Evolutionary conservation across 2,888 invertebrate species (phyloP), one percentile per base, ranked within the genome.

Genomic region (Thecocarcelia acutangulata): DNA sequence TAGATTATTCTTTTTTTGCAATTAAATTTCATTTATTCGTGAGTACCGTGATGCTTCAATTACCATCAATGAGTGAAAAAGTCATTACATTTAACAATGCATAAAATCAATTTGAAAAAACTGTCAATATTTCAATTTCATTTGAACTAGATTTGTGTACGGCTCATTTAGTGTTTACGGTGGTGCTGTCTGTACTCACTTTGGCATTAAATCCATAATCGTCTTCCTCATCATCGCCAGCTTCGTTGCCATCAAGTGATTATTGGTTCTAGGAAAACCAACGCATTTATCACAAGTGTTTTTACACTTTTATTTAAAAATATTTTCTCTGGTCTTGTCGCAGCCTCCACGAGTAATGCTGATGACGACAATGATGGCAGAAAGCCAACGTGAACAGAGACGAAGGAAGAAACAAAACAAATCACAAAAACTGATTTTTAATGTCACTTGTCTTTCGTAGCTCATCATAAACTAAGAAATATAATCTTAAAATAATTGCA

Each of bases 401-500:
- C 17, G 21, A 40, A 40, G 6, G 9, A 40, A n/a, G 48, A 21
- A 73, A 33, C 33, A 28, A 44, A 61, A 42, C n/a, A 69, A 72
- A 28, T 19, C 9, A 33, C 13, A 63, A 46, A 59, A 21, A 59
- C 72, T 56, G 13, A 74, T 74, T 80, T 74, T 80, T 64, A 79
- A 80, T 80, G 76, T 80, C 80, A 80, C 72, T 66, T 80, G 80
- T 80, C 80, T 76, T 72, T 80, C 52, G 76, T 56, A 66, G 58
- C 70, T 70, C 66, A 76, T 68, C 80, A 80, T 66, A 70, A 59
- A 70, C 59, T 46, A 52, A 72, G 76, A 76, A 80, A 80, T 80
- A 61, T 76, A 80, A 80, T 80, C 80, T 76, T 72, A 80, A 78
- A 80, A 80, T 80, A 80, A 80, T 80, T 80, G 76, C 76, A 54